Percentiles rank a stretch among this genome's conserved stretches.
phyloP scores from a whole-genome alignment of 2,888 invertebrate genomes.

The Junonia oenone region DNA sequence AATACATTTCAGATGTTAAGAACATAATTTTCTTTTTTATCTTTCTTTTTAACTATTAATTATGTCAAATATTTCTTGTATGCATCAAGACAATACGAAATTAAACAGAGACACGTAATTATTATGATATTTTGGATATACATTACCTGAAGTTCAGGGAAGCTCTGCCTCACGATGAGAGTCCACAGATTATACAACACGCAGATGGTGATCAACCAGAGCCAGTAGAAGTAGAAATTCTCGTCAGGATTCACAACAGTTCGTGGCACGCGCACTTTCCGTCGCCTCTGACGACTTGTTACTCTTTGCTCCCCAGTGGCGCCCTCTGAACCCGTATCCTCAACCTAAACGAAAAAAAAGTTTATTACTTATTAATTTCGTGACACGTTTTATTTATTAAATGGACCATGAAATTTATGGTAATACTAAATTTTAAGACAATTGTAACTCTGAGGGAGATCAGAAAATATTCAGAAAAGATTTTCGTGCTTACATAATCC shows the following conservation, averaged over 20 bases:
- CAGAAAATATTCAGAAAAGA: neutral
- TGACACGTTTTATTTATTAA: neutral
- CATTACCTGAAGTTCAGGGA: conserved; percentile 94
- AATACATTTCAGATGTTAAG: no score
- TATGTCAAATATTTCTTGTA: no score
- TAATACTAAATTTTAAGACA: neutral
- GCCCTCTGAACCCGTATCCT: conserved; percentile 85
- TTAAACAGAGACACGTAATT: no score
- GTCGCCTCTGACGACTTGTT: conserved; percentile 80
- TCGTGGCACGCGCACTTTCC: conserved; percentile 85
- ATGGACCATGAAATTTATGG: neutral
- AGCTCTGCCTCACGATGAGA: conserved; percentile 95
- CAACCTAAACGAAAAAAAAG: conserved; percentile 56
- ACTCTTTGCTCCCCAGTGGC: conserved; percentile 79
- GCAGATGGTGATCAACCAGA: conserved; percentile 91
- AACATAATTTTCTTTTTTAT: no score
- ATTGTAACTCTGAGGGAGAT: neutral
- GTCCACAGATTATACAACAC: conserved; percentile 98
- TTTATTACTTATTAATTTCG: neutral
- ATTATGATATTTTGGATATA: no score
- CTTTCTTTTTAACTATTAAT: no score
- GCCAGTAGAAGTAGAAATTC: conserved; percentile 97
- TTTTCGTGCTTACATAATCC: neutral
- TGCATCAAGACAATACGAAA: no score
- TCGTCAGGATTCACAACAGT: conserved; percentile 96